Conservation (phyloP, 2,113 vertebrate genomes). For the Noturus placidus region DNA sequence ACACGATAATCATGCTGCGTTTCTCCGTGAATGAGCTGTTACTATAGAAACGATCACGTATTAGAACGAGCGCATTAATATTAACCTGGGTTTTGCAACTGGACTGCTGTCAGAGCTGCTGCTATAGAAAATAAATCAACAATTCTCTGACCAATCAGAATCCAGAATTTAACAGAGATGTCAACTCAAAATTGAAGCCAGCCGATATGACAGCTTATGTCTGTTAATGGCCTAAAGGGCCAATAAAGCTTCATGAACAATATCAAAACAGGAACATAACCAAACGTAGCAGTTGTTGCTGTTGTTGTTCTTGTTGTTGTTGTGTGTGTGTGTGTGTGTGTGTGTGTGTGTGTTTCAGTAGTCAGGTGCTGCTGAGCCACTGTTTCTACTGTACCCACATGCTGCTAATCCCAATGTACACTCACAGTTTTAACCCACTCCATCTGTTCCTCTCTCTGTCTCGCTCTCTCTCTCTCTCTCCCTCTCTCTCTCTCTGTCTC, state of each 20-base stretch:
- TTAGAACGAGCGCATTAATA: not conserved
- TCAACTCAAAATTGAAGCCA: not conserved
- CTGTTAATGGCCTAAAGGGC: not conserved
- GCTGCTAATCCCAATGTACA: constrained; percentile 65
- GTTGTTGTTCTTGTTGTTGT: not conserved
- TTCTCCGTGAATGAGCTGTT: not conserved
- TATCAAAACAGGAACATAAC: not conserved
- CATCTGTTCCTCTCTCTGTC: constrained; percentile 61
- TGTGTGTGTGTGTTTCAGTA: constrained; percentile 34
- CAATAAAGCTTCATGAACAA: not conserved
- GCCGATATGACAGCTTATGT: not conserved
- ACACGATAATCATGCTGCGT: not conserved
- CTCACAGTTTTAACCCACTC: constrained; percentile 64
- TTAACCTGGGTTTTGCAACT: not conserved
- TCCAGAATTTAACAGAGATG: not conserved
- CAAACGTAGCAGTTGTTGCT: not conserved
- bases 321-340: not conserved
- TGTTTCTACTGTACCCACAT: constrained; percentile 64
- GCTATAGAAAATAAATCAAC: not conserved
- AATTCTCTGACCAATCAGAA: not conserved
- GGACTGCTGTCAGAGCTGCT: not conserved
- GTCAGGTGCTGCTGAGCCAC: constrained; percentile 48
- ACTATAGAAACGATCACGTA: not conserved
- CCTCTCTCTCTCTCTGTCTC: constrained; percentile 38
- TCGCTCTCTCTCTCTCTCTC: constrained; percentile 40